phyloP scores from a whole-genome alignment of 2,888 invertebrate species.

The Hemaris fuciformis region DNA sequence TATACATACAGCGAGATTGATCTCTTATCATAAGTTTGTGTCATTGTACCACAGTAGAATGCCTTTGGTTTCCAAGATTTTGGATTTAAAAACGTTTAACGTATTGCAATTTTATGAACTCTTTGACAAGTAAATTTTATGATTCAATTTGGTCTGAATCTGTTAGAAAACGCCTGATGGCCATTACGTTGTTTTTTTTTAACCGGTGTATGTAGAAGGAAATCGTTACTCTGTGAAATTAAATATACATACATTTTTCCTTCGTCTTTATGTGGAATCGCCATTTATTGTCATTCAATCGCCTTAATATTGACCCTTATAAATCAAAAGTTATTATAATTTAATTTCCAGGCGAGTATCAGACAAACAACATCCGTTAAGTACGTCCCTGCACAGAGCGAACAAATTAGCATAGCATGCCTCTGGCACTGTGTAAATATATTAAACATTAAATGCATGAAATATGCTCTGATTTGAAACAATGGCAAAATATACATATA shows the following conservation, averaged over 20 bases:
- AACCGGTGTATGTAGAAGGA: too few species aligned
- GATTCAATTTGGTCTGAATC: too few species aligned
- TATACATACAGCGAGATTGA: constrained; percentile 11
- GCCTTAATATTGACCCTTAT: not conserved
- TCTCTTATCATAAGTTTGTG: not conserved
- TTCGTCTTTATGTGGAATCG: too few species aligned
- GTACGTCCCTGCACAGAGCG: not conserved
- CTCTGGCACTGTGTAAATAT: constrained; percentile 44
- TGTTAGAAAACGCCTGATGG: too few species aligned
- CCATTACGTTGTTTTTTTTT: too few species aligned
- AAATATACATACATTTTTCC: too few species aligned
- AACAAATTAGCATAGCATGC: constrained; percentile 17
- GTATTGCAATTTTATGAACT: too few species aligned
- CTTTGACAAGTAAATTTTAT: too few species aligned
- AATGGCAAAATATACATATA: constrained; percentile 82
- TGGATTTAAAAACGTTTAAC: too few species aligned
- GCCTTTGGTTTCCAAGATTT: not conserved
- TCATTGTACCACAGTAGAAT: not conserved
- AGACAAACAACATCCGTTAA: not conserved
- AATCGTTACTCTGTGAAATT: too few species aligned
- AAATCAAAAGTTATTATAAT: not conserved
- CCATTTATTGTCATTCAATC: too few species aligned
- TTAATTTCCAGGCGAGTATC: not conserved
- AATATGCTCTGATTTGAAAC: constrained; percentile 82
- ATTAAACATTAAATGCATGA: constrained; percentile 79